Percentiles rank a stretch among this genome's conserved stretches.
Conservation (phyloP, 2,888 invertebrate genomes). For the Sthenelais limicola region DNA sequence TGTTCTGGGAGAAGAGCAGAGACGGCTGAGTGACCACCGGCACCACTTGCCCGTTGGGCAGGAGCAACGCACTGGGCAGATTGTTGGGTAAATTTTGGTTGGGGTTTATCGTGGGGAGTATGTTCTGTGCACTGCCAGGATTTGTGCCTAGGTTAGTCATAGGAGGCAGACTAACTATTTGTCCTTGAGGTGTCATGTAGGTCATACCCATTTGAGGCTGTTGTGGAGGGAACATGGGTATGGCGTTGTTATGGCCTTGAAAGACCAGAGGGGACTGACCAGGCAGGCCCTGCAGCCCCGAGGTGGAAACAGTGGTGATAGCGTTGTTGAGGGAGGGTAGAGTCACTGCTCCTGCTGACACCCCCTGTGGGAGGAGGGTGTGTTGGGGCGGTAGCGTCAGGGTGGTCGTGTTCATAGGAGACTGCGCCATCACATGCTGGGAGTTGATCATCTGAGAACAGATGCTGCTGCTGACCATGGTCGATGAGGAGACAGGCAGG, state of each 20-base stretch:
- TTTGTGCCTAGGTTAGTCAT: not conserved
- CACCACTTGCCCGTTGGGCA: conserved; percentile 72
- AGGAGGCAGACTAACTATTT: not conserved
- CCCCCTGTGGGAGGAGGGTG: too few species aligned
- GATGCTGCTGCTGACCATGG: too few species aligned
- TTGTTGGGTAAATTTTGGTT: conserved; percentile 54
- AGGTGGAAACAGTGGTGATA: not conserved
- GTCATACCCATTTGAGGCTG: conserved; percentile 11
- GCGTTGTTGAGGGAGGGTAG: not conserved
- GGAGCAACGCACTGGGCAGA: conserved; percentile 69
- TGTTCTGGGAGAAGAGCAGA: conserved; percentile 49
- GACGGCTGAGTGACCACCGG: conserved; percentile 72
- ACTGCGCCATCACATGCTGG: too few species aligned
- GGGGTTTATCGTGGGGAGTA: not conserved
- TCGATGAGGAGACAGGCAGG: too few species aligned
- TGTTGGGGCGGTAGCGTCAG: too few species aligned
- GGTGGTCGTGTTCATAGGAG: too few species aligned
- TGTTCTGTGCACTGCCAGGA: not conserved
- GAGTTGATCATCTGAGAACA: too few species aligned
- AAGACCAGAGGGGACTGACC: not conserved
- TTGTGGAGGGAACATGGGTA: not conserved
- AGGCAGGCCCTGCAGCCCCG: not conserved
- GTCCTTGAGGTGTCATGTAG: conserved; percentile 22
- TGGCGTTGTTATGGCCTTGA: not conserved
- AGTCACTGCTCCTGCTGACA: not conserved